Evolutionary conservation across 2,797 vertebrate species (phyloP).

Genomic region (Buceros bicornis): DNA sequence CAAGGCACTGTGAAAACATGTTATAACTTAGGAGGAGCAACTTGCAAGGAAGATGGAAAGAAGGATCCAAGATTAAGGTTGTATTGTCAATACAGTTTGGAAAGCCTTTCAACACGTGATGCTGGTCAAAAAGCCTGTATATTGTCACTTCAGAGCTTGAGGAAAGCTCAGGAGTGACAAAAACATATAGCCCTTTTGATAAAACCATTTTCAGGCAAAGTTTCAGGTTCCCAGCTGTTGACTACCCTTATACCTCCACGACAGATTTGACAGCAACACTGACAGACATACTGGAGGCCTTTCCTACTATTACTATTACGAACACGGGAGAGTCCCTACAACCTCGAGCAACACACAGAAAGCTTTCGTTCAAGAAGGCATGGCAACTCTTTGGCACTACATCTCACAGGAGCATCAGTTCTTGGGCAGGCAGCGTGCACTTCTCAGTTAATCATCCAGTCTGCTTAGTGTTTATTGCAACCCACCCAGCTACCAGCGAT

Average conservation of each 20-base stretch:
- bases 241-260: not conserved
- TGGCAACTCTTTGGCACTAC: not conserved
- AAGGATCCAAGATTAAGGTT: not conserved
- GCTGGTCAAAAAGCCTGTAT: not conserved
- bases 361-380: conserved; percentile 35
- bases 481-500: not conserved
- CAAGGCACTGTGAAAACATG: conserved; percentile 19
- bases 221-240: not conserved
- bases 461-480: conserved; percentile 36
- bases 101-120: not conserved
- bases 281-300: not conserved
- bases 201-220: not conserved
- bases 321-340: not conserved
- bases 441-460: not conserved
- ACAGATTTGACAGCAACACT: not conserved
- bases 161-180: not conserved
- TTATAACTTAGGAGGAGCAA: not conserved
- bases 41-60: not conserved
- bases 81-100: not conserved
- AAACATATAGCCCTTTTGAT: not conserved
- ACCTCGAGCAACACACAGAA: not conserved
- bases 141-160: not conserved
- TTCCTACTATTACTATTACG: not conserved
- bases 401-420: not conserved
- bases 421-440: not conserved